A percentile compares a stretch with the other conserved stretches of the same genome.
phyloP scores from a whole-genome alignment of 2,888 invertebrate genomes.

The Ophion ellenae region DNA sequence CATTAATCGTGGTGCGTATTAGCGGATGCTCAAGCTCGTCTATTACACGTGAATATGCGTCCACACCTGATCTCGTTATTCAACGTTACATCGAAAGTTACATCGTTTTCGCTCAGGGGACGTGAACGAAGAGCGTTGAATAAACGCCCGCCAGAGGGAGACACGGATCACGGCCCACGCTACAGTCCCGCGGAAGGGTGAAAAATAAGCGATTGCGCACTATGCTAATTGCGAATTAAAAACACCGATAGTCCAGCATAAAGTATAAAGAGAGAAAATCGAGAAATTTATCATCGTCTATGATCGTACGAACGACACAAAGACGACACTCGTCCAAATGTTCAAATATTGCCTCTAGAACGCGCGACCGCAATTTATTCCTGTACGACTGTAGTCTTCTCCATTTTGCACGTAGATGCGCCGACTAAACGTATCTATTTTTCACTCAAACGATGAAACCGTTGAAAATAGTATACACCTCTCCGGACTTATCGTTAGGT shows the following conservation, averaged over 20 bases:
- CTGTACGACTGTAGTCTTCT: slow-evolving; percentile 42
- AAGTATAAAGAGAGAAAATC: background rate
- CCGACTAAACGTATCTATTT: slow-evolving; percentile 48
- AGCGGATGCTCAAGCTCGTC: slow-evolving; percentile 49
- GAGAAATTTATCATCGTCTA: background rate
- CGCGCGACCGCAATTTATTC: slow-evolving; percentile 58
- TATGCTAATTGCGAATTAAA: slow-evolving; percentile 41
- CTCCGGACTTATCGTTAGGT: background rate
- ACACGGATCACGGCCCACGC: slow-evolving; percentile 57
- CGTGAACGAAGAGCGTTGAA: slow-evolving; percentile 27
- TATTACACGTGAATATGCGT: slow-evolving; percentile 46
- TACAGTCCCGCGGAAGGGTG: slow-evolving; percentile 49
- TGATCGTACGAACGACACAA: background rate
- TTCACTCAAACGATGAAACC: slow-evolving; percentile 47
- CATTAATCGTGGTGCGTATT: slow-evolving; percentile 4
- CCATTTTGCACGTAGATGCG: slow-evolving; percentile 24
- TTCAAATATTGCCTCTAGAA: slow-evolving; percentile 37
- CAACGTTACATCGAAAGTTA: slow-evolving; percentile 49
- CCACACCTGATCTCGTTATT: slow-evolving; percentile 54
- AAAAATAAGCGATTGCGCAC: slow-evolving; percentile 33
- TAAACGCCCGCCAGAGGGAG: slow-evolving; percentile 53
- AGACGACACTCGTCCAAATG: background rate
- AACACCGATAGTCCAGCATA: background rate
- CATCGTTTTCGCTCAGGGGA: slow-evolving; percentile 39
- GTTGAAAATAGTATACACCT: slow-evolving; percentile 16